Evolutionary conservation across 2,113 vertebrate species (phyloP).

Genomic region (Tragelaphus buxtoni): DNA sequence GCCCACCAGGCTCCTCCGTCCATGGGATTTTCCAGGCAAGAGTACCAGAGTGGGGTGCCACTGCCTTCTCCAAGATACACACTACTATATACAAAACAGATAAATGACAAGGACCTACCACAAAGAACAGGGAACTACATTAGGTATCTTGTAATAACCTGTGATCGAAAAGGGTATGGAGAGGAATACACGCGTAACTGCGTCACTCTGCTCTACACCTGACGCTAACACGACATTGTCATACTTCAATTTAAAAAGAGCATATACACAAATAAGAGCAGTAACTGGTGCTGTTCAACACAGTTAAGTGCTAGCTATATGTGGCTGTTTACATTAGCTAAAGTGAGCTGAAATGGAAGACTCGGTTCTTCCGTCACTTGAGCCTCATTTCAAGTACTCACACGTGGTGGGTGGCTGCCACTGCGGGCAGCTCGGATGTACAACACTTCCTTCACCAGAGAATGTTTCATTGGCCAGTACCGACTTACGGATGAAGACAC

Average conservation of each 20-base stretch:
- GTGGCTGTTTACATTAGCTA: neutral
- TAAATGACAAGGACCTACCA: neutral
- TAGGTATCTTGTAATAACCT: neutral
- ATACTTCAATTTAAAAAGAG: neutral
- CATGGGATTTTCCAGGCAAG: too few species aligned
- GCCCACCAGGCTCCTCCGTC: too few species aligned
- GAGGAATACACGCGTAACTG: neutral
- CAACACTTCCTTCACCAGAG: neutral
- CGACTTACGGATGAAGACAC: neutral
- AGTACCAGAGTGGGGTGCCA: too few species aligned
- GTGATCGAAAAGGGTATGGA: neutral
- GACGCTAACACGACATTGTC: fast-evolving
- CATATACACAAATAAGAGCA: neutral
- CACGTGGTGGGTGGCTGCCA: neutral
- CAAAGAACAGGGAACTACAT: neutral
- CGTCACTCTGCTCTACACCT: neutral
- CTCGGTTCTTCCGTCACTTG: neutral
- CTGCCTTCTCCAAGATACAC: neutral
- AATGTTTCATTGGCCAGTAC: neutral
- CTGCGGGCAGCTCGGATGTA: neutral
- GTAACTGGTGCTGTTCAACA: fast-evolving
- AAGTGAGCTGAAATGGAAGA: neutral
- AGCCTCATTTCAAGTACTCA: neutral
- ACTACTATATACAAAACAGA: neutral
- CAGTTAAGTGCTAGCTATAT: neutral